Conservation (phyloP, 2,888 invertebrate genomes). For the Macropis europaea region DNA sequence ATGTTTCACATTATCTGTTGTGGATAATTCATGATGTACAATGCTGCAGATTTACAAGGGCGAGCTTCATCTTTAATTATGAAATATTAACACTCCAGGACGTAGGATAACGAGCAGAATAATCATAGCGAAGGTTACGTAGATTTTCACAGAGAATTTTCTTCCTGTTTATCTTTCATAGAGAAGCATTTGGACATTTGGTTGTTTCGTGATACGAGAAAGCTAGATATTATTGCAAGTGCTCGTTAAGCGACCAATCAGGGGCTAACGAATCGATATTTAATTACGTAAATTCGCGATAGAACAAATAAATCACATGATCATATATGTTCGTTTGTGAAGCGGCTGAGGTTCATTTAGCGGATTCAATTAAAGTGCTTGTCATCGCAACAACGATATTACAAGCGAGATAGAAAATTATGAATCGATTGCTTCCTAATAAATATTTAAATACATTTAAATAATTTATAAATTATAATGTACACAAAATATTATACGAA, state of each 20-base stretch:
- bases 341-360: slow-evolving; percentile 10
- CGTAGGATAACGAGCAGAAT: slow-evolving; percentile 5
- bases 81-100: slow-evolving; percentile 14
- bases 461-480: too few species aligned
- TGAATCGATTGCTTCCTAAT: neutral
- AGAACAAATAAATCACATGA: slow-evolving; percentile 32
- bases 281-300: slow-evolving; percentile 43
- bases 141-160: slow-evolving; percentile 12
- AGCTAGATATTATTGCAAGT: neutral
- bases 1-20: neutral
- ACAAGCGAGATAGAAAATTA: neutral
- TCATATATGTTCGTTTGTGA: slow-evolving; percentile 17
- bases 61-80: neutral
- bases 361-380: slow-evolving; percentile 26
- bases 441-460: too few species aligned
- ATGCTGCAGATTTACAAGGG: neutral
- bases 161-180: slow-evolving; percentile 7
- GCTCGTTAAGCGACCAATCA: slow-evolving; percentile 25
- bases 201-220: neutral
- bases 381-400: neutral
- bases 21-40: neutral
- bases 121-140: neutral
- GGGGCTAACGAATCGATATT: slow-evolving; percentile 35
- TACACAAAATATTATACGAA: too few species aligned
- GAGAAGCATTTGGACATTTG: slow-evolving; percentile 5